These are phyloP conservation scores for Mylabris phalerata DNA, from an alignment of 1,140 invertebrate species.

Conservation along the genomic window DNA sequence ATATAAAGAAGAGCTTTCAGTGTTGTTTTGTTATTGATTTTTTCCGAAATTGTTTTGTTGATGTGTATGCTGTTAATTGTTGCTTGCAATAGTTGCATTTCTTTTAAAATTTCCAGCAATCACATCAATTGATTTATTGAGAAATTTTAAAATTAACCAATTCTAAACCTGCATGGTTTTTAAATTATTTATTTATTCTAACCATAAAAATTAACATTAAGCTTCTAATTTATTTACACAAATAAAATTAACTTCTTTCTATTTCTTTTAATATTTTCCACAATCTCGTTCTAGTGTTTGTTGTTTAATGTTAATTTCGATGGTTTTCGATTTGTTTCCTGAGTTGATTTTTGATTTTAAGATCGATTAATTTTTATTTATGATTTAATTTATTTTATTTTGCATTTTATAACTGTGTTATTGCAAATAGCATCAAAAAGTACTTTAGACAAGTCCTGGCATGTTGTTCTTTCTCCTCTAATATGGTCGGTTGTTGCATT, in stretches of 20 bases:
- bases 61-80: no score
- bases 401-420: slow-evolving; percentile 9
- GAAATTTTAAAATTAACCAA: no score
- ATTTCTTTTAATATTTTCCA: no score
- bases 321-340: slow-evolving; percentile 12
- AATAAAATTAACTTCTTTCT: neutral
- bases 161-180: no score
- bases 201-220: slow-evolving; percentile 36
- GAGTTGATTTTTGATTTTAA: slow-evolving; percentile 17
- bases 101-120: no score
- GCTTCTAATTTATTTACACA: slow-evolving; percentile 4
- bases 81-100: no score
- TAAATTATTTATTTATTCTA: slow-evolving; percentile 3
- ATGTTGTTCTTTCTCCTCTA: slow-evolving; percentile 37
- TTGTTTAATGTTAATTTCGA: slow-evolving; percentile 34
- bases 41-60: no score
- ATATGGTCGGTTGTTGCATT: slow-evolving; percentile 41
- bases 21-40: no score
- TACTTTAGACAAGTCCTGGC: slow-evolving; percentile 37
- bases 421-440: slow-evolving; percentile 30
- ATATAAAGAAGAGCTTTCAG: no score
- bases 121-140: no score
- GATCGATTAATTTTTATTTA: slow-evolving; percentile 6
- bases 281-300: neutral
- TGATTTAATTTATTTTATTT: slow-evolving; percentile 11